Base-by-base conservation (phyloP, 2,888 invertebrate genomes). In the Oxytorus armatus region DNA sequence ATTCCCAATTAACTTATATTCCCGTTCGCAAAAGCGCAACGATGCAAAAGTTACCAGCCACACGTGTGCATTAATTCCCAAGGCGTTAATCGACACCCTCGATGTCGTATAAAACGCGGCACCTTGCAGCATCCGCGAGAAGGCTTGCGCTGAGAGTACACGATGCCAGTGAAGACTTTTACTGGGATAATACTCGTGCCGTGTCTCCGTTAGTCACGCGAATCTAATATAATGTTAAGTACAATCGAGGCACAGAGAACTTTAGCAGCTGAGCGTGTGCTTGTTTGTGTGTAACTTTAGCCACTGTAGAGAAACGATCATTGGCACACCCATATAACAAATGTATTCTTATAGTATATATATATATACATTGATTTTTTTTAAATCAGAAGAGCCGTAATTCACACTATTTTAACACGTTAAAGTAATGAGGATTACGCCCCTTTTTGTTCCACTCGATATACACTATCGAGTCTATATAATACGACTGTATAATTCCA, bases 241-340 rank as follows among this genome's bases (percentile, higher is more conserved):
- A 55, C 59, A 23, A 57, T 75, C 47, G 16, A 39, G 55, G 66
- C 55, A 55, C 14, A 25, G 66, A 49, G 36, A 49, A 47, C 23
- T 51, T 42, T 42, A 8, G 63, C n/a, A 42, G 53, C 42, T 16
- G n/a, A n/a, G n/a, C n/a, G n/a, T n/a, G n/a, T n/a, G n/a, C n/a
- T n/a, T n/a, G n/a, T n/a, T n/a, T n/a, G 55, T 51, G 61, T 59
- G 72, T 72, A 77, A 77, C 72, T 72, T 65, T 18, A 70, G 63
- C 42, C 47, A 70, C 63, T 70, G 70, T 44, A 61, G 66, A 29
- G 66, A 29, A 36, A 74, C 57, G 53, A 61, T 42, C 68, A 61
- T 78, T 68, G 78, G 68, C 78, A 74, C 78, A 74, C 78, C 78
- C 78, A 68, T 36, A 23, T 23, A 25, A 23, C 14, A 8, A 21